These are phyloP conservation scores for Philopedon plagiatum DNA, from an alignment of 2,888 invertebrate species.

Conservation along the genomic window DNA sequence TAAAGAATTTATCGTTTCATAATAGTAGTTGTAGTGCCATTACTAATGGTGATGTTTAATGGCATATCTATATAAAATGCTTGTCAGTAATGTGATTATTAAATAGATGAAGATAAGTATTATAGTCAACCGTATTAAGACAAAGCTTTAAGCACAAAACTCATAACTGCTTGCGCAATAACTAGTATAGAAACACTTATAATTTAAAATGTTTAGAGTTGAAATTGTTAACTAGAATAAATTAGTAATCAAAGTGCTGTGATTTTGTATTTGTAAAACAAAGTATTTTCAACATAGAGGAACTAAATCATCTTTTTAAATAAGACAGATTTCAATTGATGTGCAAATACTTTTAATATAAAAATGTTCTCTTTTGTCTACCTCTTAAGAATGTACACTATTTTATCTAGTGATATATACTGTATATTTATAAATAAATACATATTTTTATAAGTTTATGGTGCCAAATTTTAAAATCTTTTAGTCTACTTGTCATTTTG, in stretches of 20 bases:
- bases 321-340: neutral
- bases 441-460: conserved; percentile 34
- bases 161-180: conserved; percentile 22
- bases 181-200: conserved; percentile 4
- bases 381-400: conserved; percentile 31
- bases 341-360: conserved; percentile 6
- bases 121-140: conserved; percentile 9
- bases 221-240: conserved; percentile 27
- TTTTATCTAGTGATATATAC: conserved; percentile 35
- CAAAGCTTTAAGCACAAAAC: conserved; percentile 20
- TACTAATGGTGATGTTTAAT: conserved; percentile 2
- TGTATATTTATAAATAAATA: conserved; percentile 16
- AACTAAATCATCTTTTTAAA: neutral
- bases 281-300: conserved; percentile 10
- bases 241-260: conserved; percentile 44
- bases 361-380: conserved; percentile 23
- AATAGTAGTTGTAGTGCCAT: neutral
- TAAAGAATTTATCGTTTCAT: neutral
- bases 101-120: conserved; percentile 9
- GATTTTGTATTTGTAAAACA: conserved; percentile 35
- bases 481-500: neutral
- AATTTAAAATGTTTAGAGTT: conserved; percentile 17
- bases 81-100: conserved; percentile 50
- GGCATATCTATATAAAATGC: conserved; percentile 33
- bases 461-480: conserved; percentile 18